Conservation (phyloP, 64 coral and sea anemone genomes). For the Montipora cactus region DNA sequence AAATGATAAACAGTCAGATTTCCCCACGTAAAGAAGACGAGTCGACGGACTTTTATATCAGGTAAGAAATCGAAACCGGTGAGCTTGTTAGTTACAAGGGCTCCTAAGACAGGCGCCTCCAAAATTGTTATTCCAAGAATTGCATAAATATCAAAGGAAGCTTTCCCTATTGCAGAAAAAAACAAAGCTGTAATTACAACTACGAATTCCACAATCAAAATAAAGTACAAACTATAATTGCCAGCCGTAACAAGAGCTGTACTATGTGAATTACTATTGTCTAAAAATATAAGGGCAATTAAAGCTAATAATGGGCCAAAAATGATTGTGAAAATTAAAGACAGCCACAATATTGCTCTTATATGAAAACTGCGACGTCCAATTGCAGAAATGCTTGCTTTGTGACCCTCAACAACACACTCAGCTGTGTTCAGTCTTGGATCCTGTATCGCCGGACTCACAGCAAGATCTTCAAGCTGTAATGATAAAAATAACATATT, state of each 20-base stretch:
- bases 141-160: not conserved
- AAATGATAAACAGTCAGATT: conserved; percentile 15
- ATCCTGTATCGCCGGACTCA: not conserved
- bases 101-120: not conserved
- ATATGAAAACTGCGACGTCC: not conserved
- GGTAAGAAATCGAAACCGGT: not conserved
- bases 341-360: not conserved
- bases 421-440: not conserved
- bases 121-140: not conserved
- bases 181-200: not conserved
- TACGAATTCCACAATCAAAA: not conserved
- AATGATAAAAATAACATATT: not conserved
- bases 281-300: not conserved
- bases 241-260: not conserved
- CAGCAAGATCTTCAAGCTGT: not conserved
- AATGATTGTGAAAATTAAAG: not conserved
- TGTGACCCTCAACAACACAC: not conserved
- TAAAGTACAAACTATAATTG: not conserved
- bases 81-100: not conserved
- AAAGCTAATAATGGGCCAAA: not conserved
- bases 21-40: conserved; percentile 8
- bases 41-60: not conserved
- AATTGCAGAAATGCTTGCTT: not conserved
- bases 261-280: not conserved
- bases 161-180: not conserved